Evolutionary conservation across 2,888 invertebrate species (phyloP).

Genomic region (Drosophila yooni): DNA sequence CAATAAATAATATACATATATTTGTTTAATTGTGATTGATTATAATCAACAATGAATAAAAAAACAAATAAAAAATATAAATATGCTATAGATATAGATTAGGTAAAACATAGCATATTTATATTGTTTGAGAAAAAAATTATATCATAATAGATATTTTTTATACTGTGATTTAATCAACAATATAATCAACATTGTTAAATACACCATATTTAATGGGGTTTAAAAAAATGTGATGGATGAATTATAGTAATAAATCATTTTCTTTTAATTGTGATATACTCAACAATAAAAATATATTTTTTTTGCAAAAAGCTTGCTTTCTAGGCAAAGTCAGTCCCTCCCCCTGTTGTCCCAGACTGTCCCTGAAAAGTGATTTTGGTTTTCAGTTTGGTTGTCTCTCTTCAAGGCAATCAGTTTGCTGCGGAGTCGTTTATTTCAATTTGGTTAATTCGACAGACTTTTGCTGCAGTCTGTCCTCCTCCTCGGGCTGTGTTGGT

Average conservation of each 20-base stretch:
- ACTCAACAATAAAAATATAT: not conserved
- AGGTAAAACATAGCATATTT: too few species aligned
- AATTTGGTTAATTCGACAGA: constrained; percentile 52
- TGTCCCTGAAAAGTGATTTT: not conserved
- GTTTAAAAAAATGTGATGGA: not conserved
- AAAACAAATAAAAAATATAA: too few species aligned
- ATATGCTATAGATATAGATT: too few species aligned
- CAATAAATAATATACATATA: too few species aligned
- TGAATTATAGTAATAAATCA: not conserved
- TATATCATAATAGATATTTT: too few species aligned
- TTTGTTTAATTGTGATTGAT: too few species aligned
- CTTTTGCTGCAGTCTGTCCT: constrained; percentile 11
- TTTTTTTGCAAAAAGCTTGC: not conserved
- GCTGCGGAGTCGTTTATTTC: constrained; percentile 36
- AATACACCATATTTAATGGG: not conserved
- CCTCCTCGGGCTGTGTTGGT: constrained; percentile 10
- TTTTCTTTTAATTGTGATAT: not conserved
- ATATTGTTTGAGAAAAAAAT: too few species aligned
- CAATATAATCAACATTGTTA: too few species aligned
- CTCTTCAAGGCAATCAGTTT: constrained; percentile 24
- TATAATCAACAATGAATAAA: too few species aligned
- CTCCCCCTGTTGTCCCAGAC: not conserved
- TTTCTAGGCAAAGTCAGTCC: not conserved
- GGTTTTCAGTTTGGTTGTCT: not conserved
- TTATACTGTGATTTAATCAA: too few species aligned